These are phyloP conservation scores for Thecophora atra DNA, from an alignment of 2,888 invertebrate species.

Conservation along the genomic window DNA sequence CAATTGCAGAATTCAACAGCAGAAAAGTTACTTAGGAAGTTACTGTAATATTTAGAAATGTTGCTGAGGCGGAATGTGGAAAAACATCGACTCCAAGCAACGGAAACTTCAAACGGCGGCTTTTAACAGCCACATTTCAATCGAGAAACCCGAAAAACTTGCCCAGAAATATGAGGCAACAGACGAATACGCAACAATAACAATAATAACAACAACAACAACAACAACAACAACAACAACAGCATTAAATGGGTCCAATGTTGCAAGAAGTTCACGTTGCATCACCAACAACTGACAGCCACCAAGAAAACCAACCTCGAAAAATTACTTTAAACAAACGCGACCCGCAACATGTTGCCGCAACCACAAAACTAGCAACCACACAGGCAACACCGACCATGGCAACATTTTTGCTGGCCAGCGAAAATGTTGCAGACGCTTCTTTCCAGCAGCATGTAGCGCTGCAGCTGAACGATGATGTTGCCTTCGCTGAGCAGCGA, in stretches of 20 bases:
- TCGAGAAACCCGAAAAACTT: background rate
- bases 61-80: background rate
- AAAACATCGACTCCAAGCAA: conserved; percentile 45
- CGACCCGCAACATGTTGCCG: conserved; percentile 10
- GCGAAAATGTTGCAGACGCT: conserved; percentile 27
- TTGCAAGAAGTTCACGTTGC: conserved; percentile 38
- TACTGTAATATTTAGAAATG: too few species aligned
- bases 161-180: background rate
- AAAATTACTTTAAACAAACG: conserved; percentile 1
- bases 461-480: background rate
- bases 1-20: too few species aligned
- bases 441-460: conserved; percentile 2
- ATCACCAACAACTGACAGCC: conserved; percentile 30
- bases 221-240: conserved; percentile 39
- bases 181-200: background rate
- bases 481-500: background rate
- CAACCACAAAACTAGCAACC: background rate
- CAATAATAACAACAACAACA: background rate
- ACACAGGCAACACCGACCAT: background rate
- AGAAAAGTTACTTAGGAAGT: too few species aligned
- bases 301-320: conserved; percentile 39
- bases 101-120: conserved; percentile 20
- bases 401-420: conserved; percentile 1
- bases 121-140: too few species aligned
- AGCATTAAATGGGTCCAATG: conserved; percentile 50